A percentile compares a stretch with the other conserved stretches of the same genome.
Conservation (phyloP, 2,797 vertebrate genomes). For the Capromys pilorides region DNA sequence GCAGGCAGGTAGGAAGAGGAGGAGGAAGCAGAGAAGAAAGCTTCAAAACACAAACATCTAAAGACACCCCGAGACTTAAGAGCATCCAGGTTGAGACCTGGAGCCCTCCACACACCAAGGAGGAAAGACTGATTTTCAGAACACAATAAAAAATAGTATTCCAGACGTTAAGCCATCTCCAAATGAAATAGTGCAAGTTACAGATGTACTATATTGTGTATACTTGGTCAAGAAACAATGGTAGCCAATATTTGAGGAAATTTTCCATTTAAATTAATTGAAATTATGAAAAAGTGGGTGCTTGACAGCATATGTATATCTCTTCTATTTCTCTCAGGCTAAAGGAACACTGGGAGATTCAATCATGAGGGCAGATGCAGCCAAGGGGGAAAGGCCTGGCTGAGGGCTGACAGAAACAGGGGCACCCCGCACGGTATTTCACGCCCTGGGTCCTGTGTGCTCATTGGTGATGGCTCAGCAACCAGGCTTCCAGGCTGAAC, state of each 20-base stretch:
- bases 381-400: background rate
- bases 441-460: background rate
- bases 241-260: constrained; percentile 32
- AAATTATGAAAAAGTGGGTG: background rate
- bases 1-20: background rate
- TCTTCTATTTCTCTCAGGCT: background rate
- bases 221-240: constrained; percentile 12
- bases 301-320: background rate
- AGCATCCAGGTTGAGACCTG: background rate
- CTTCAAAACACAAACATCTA: background rate
- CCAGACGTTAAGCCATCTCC: background rate
- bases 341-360: background rate
- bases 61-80: background rate
- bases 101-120: background rate
- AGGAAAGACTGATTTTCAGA: background rate
- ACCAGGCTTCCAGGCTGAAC: background rate
- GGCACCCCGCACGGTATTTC: background rate
- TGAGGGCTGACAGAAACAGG: background rate
- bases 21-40: background rate
- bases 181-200: background rate
- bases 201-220: background rate
- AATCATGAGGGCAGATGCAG: background rate
- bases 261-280: background rate
- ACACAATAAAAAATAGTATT: background rate
- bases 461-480: background rate